A percentile compares a stretch with the other conserved stretches of the same genome.
Conservation (phyloP, 2,113 vertebrate genomes). For the Cynoglossus semilaevis region DNA sequence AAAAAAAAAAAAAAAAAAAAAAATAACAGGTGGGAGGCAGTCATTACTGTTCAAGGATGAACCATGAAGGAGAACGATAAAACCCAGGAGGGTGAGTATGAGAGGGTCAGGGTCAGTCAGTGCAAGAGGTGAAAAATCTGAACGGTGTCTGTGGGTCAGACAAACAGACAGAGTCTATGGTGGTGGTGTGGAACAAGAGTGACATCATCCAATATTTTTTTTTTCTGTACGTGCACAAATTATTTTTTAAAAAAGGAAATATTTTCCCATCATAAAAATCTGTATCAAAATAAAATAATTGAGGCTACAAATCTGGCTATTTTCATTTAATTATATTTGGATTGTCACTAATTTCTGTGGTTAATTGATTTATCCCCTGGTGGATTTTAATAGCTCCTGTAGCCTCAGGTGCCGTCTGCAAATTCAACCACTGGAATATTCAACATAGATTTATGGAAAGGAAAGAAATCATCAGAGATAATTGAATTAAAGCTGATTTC, state of each 20-base stretch:
- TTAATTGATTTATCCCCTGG: not conserved
- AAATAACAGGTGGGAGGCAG: conserved; percentile 59
- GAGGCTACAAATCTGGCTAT: not conserved
- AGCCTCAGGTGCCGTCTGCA: not conserved
- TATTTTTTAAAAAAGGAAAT: too few relatives aligned
- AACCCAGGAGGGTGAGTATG: conserved; percentile 32
- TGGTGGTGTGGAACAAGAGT: too few relatives aligned
- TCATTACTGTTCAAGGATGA: too few relatives aligned
- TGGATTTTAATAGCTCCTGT: not conserved
- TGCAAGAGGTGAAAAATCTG: conserved; percentile 41
- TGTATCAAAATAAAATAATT: not conserved
- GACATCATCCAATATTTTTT: too few relatives aligned
- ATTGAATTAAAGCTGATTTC: not conserved
- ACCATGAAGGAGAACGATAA: conserved; percentile 26
- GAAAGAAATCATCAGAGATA: not conserved
- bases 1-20: conserved; percentile 21
- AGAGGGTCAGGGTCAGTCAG: conserved; percentile 50
- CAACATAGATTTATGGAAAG: not conserved
- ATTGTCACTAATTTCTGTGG: not conserved
- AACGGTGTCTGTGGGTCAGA: conserved; percentile 53
- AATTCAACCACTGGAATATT: not conserved
- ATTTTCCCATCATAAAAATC: not conserved
- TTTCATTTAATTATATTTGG: not conserved
- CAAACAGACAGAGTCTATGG: too few relatives aligned
- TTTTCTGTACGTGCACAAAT: too few relatives aligned